A percentile compares a stretch with the other conserved stretches of the same genome.
These are phyloP conservation scores for Ormyrus nitidulus DNA, from an alignment of 2,888 invertebrate genomes.

Conservation along the genomic window DNA sequence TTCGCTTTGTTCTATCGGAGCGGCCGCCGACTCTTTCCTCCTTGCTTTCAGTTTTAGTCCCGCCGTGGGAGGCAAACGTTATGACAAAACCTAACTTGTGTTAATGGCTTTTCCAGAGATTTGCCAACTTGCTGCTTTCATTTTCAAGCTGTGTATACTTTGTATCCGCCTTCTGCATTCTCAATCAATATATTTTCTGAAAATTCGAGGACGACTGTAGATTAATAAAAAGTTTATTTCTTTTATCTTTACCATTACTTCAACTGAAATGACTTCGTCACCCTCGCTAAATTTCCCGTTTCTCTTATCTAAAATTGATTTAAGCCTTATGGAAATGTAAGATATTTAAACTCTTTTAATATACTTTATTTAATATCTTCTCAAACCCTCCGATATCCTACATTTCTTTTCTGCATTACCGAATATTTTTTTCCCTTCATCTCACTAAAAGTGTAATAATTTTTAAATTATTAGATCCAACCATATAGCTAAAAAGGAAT, in stretches of 20 bases:
- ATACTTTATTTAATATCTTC: too few relatives aligned
- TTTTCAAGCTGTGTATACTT: too few relatives aligned
- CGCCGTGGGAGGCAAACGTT: slow-evolving; percentile 4
- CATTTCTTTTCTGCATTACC: too few relatives aligned
- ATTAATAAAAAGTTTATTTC: too few relatives aligned
- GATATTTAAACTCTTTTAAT: slow-evolving; percentile 8
- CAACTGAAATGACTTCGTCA: not conserved
- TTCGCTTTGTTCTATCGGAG: not conserved
- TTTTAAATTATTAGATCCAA: too few relatives aligned
- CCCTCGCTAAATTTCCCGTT: not conserved
- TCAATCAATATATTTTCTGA: not conserved
- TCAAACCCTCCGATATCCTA: too few relatives aligned
- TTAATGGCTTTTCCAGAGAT: slow-evolving; percentile 18
- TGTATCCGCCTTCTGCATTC: too few relatives aligned
- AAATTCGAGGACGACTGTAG: not conserved
- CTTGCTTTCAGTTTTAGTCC: not conserved
- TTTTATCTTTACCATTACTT: slow-evolving; percentile 20
- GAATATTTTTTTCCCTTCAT: too few relatives aligned
- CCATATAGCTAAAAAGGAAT: too few relatives aligned
- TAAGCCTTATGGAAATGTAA: slow-evolving; percentile 18
- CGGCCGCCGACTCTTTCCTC: not conserved
- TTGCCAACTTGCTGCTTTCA: too few relatives aligned
- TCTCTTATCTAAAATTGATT: slow-evolving; percentile 1
- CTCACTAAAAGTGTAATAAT: too few relatives aligned
- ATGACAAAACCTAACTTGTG: slow-evolving; percentile 34